phyloP scores from a whole-genome alignment of 2,113 vertebrate species.

The Ginglymostoma cirratum region DNA sequence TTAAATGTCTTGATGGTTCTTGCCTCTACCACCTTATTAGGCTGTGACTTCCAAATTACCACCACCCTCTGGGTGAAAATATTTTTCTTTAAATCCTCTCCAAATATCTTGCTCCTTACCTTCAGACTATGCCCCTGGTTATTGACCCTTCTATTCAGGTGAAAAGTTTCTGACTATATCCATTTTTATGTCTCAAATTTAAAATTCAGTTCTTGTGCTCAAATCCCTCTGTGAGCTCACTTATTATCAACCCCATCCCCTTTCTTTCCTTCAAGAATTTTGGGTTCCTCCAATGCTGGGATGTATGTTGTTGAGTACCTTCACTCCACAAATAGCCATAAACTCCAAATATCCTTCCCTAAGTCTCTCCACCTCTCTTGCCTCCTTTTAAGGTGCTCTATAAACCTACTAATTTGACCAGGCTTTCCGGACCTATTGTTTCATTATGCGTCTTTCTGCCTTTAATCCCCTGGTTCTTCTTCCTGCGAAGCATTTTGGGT shows the following conservation, averaged over 20 bases:
- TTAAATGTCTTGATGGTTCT: too few relatives aligned
- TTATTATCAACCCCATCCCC: neutral
- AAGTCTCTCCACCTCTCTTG: neutral
- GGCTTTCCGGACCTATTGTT: neutral
- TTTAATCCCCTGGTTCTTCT: neutral
- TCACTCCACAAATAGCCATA: neutral
- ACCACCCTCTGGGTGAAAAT: too few relatives aligned
- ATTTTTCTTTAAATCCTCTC: too few relatives aligned
- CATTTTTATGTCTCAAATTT: neutral
- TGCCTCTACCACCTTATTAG: too few relatives aligned
- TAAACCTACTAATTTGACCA: neutral
- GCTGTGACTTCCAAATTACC: too few relatives aligned
- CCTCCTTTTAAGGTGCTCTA: neutral
- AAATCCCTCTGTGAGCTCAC: too few relatives aligned
- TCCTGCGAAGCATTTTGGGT: neutral
- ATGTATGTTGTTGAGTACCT: neutral
- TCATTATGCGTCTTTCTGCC: neutral
- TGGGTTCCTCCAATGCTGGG: neutral
- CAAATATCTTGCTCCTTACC: too few relatives aligned
- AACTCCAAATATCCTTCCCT: neutral
- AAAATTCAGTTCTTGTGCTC: neutral
- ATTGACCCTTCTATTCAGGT: too few relatives aligned
- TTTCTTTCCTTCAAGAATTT: neutral
- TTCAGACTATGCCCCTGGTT: too few relatives aligned
- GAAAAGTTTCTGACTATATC: too few relatives aligned